Conservation (phyloP, 2,888 invertebrate species). For the Amitus sp. region DNA sequence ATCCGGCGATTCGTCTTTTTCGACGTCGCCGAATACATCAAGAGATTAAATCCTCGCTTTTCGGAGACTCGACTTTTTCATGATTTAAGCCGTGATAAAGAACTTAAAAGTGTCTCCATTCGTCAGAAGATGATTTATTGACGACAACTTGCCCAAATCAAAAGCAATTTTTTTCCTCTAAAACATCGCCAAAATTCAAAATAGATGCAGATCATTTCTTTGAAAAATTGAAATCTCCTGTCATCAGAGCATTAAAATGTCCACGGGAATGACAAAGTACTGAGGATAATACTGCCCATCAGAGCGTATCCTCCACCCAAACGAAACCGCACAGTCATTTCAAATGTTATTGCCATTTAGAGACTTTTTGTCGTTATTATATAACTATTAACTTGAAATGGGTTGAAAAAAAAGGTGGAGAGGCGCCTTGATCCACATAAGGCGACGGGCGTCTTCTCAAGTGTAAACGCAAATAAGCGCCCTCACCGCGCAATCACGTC, state of each 20-base stretch:
- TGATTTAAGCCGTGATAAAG: too few species aligned
- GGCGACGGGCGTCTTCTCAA: neutral
- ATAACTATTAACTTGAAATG: constrained; percentile 17
- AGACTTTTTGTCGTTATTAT: constrained; percentile 10
- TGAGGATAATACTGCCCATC: constrained; percentile 5
- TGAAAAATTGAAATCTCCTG: neutral
- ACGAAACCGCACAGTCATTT: constrained; percentile 12
- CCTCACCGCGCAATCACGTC: constrained; percentile 50
- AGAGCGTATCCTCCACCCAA: constrained; percentile 5
- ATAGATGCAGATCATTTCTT: too few species aligned
- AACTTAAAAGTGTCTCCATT: too few species aligned
- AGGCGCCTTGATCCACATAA: constrained; percentile 12
- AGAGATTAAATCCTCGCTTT: too few species aligned
- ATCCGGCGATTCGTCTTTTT: too few species aligned
- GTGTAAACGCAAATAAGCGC: constrained; percentile 53
- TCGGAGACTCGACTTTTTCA: too few species aligned
- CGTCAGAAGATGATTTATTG: too few species aligned
- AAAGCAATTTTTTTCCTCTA: too few species aligned
- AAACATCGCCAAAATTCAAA: too few species aligned
- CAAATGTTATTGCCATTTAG: constrained; percentile 9
- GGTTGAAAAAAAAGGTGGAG: constrained; percentile 9
- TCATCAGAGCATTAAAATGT: neutral
- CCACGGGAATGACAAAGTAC: constrained; percentile 7
- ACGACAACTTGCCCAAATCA: too few species aligned
- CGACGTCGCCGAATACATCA: too few species aligned